Evolutionary conservation across 2,797 vertebrate genomes (phyloP).

Genomic region (Buphagus erythrorhynchus): DNA sequence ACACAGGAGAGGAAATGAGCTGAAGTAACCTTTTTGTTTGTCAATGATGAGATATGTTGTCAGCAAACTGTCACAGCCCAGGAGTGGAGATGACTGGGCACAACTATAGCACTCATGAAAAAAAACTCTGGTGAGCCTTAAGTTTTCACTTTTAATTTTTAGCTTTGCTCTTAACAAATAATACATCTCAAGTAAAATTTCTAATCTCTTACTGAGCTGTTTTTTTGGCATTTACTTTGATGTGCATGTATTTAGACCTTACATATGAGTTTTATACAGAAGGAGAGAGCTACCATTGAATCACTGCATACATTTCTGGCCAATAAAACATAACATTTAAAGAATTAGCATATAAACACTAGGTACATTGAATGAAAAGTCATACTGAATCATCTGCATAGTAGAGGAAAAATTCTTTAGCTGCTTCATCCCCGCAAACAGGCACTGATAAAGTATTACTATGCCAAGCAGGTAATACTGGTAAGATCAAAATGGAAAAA

Average conservation of each 20-base stretch:
- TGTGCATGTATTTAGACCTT: background rate
- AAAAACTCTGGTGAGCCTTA: background rate
- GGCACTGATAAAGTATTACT: background rate
- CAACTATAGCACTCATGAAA: background rate
- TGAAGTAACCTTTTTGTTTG: background rate
- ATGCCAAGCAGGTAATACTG: constrained; percentile 3
- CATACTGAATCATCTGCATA: background rate
- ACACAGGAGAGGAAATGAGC: background rate
- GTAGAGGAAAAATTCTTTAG: background rate
- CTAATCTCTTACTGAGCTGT: background rate
- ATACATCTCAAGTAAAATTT: background rate
- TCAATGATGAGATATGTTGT: background rate
- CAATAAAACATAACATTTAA: background rate
- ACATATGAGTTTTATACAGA: background rate
- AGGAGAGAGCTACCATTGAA: background rate
- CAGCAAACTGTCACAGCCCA: background rate
- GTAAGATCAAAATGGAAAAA: background rate
- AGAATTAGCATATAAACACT: background rate
- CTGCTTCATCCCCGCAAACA: background rate
- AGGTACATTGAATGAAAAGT: background rate
- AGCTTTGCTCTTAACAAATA: background rate
- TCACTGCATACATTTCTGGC: background rate
- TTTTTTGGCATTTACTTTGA: background rate
- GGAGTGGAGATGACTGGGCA: background rate
- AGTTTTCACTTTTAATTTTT: background rate